Conservation (phyloP, 2,113 vertebrate genomes). For the Hyaena hyaena region DNA sequence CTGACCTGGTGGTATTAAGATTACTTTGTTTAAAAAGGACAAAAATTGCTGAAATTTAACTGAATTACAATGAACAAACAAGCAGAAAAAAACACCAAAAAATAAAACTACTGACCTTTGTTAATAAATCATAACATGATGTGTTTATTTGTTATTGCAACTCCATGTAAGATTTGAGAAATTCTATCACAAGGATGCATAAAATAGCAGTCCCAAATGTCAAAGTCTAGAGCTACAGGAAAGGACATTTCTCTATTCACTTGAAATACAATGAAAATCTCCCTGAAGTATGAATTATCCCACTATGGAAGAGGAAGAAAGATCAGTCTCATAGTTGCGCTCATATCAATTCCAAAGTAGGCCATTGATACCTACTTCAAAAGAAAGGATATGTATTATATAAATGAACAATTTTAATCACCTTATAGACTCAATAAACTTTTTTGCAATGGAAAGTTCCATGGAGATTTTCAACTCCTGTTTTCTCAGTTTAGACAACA, state of each 20-base stretch:
- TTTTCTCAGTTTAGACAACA: conserved; percentile 1
- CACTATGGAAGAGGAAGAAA: background rate
- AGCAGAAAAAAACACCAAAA: background rate
- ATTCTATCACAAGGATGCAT: background rate
- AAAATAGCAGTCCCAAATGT: conserved; percentile 50
- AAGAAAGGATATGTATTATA: background rate
- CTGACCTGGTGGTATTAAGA: background rate
- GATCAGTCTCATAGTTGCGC: background rate
- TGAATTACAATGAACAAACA: background rate
- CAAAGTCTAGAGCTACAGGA: conserved; percentile 6
- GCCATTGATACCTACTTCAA: background rate
- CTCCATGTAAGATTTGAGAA: conserved; percentile 30
- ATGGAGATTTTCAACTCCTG: background rate
- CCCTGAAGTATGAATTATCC: conserved; percentile 1
- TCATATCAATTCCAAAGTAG: conserved; percentile 27
- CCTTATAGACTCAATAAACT: background rate
- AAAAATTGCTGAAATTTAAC: background rate
- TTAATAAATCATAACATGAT: background rate
- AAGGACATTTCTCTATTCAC: conserved; percentile 30
- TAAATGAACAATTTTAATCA: background rate
- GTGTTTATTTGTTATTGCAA: conserved; percentile 11
- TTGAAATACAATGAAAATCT: conserved; percentile 47
- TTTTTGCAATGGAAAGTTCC: conserved; percentile 5
- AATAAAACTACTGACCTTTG: background rate
- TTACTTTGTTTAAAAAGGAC: conserved; percentile 10